phyloP scores from a whole-genome alignment of 2,113 vertebrate species.

The Gallinago undulata region DNA sequence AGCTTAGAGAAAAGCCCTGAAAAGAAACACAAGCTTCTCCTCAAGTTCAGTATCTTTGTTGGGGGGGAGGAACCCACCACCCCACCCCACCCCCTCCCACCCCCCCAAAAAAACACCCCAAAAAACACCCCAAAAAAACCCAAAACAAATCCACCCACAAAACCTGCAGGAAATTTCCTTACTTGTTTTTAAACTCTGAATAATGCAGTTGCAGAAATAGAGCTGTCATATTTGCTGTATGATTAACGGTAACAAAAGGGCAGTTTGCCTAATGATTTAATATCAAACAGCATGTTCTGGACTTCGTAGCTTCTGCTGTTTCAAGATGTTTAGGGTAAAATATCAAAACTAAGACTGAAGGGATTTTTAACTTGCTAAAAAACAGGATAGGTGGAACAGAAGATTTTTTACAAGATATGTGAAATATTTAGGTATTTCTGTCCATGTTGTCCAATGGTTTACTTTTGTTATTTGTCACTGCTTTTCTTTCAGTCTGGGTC shows the following conservation, averaged over 20 bases:
- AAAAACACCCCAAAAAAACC: not conserved
- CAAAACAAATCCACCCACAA: not conserved
- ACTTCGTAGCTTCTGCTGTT: not conserved
- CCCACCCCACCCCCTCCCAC: too few relatives aligned
- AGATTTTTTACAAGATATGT: not conserved
- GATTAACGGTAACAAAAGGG: not conserved
- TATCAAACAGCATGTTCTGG: not conserved
- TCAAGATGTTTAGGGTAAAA: not conserved
- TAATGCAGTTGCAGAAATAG: not conserved
- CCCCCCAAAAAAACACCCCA: too few relatives aligned
- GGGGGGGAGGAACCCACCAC: not conserved
- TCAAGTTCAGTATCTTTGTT: not conserved
- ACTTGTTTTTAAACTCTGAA: not conserved
- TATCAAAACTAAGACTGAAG: not conserved
- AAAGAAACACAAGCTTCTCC: not conserved
- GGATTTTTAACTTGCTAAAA: not conserved
- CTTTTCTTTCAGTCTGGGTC: not conserved
- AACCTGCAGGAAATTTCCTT: not conserved
- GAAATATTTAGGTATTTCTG: not conserved
- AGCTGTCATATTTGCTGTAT: not conserved
- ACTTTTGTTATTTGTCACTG: not conserved
- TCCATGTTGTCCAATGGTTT: not conserved
- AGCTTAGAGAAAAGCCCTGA: not conserved
- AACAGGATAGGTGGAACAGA: accelerated
- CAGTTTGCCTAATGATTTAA: not conserved